Evolutionary conservation across 2,888 invertebrate species (phyloP).

Genomic region (Hirtodrosophila histrioides): DNA sequence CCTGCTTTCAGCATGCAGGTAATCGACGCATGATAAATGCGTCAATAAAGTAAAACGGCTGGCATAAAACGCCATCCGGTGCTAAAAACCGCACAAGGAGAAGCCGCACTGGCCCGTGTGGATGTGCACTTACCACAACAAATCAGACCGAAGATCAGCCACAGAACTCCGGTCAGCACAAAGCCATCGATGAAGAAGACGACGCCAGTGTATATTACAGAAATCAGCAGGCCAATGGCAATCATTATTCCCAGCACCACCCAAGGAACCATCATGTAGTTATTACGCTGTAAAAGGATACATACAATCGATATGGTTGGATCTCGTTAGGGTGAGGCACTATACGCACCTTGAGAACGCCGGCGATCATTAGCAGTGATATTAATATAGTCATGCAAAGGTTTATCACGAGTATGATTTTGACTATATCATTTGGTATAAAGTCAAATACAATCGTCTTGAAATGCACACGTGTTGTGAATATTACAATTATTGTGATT

Average conservation of each 20-base stretch:
- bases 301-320: background rate
- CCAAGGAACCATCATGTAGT: conserved; percentile 93
- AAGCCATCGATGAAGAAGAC: conserved; percentile 89
- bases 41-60: conserved; percentile 54
- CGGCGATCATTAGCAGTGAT: conserved; percentile 90
- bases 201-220: conserved; percentile 91
- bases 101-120: conserved; percentile 2
- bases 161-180: conserved; percentile 86
- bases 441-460: conserved; percentile 91
- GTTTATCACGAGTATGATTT: conserved; percentile 91
- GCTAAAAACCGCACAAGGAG: conserved; percentile 62
- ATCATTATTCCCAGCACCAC: conserved; percentile 92
- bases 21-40: conserved; percentile 73
- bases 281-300: conserved; percentile 87
- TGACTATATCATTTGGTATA: conserved; percentile 88
- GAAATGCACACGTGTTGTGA: conserved; percentile 88
- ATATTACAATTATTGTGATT: conserved; percentile 88
- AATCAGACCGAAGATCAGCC: conserved; percentile 87
- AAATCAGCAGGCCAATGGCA: conserved; percentile 90
- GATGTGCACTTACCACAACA: conserved; percentile 86
- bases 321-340: background rate
- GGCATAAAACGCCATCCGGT: conserved; percentile 63
- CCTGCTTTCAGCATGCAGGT: conserved; percentile 50
- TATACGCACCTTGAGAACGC: conserved; percentile 88
- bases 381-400: conserved; percentile 93